Base-by-base conservation (phyloP, 2,113 vertebrate species). In the cat (Felis catus) region DNA sequence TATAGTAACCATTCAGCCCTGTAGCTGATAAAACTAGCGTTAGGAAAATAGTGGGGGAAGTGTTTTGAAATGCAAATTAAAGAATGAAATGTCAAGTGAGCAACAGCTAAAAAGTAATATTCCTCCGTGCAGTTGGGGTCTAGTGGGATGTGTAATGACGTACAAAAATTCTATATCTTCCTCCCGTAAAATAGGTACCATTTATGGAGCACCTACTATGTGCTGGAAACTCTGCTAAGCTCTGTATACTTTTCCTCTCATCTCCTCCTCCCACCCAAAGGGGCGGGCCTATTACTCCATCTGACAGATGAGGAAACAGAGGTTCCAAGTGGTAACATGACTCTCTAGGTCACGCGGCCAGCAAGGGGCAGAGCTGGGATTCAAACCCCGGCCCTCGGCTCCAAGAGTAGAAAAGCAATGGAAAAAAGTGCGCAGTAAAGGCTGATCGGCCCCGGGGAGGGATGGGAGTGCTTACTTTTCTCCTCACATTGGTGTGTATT, bases 251-350 rank as follows among this genome's bases (percentile, higher is more conserved):
- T 18, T 81, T 87, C 74, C 53, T 70, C 31, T 73, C 23, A 2
- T 29, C 81, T 36, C 51, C 5, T 27, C 51, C 48, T 92, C 68
- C 23, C 31, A 41, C 12, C 31, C 23, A 10, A 36, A 85, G 83
- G 45, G 88, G 27, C 10, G 27, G 39, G 53, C 27, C 36, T n/a
- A 0, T 36, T 1, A n/a, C 7, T 41, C 83, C 61, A 13, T 89
- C 82, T 87, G 73, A 31, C 76, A 53, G 65, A 96, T n/a, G 86
- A 89, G 78, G 51, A 94, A n/a, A 86, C 78, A 51, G 68, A 94
- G 84, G 9, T 27, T 61, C 84, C 45, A 14, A 85, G 36, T 23
- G 68, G 53, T 19, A 76, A 92, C 3, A 0, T 18, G 33, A 55
- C 25, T 31, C 23, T 51, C 27, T 8, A 15, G 21, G 41, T 39